Conservation (phyloP, 2,888 invertebrate species). For the Galerucella calmariensis region DNA sequence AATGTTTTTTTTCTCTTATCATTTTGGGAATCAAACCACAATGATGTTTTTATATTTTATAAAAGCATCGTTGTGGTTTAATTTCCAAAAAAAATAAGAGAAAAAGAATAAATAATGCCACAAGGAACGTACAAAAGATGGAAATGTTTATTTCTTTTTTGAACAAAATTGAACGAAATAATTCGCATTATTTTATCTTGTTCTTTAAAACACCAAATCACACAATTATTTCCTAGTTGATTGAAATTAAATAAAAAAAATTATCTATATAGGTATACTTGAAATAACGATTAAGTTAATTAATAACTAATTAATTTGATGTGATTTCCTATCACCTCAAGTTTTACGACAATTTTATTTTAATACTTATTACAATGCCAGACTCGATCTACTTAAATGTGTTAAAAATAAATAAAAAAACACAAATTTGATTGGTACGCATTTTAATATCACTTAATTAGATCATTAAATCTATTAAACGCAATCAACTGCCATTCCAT, state of each 20-base stretch:
- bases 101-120: too few species aligned
- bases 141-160: too few species aligned
- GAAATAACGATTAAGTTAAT: not conserved
- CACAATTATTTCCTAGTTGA: too few species aligned
- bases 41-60: too few species aligned
- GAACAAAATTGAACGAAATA: too few species aligned
- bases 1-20: too few species aligned
- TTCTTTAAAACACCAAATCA: too few species aligned
- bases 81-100: too few species aligned
- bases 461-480: not conserved
- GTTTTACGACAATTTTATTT: not conserved
- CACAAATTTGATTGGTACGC: not conserved
- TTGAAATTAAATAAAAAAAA: not conserved
- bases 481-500: not conserved
- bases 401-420: not conserved
- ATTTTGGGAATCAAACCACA: too few species aligned
- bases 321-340: not conserved
- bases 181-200: too few species aligned
- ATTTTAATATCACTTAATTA: not conserved
- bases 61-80: too few species aligned
- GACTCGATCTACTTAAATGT: not conserved
- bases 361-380: not conserved
- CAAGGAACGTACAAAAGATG: too few species aligned
- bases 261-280: not conserved
- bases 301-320: not conserved